A percentile compares a stretch with the other conserved stretches of the same genome.
phyloP scores from a whole-genome alignment of 35 echinoderm and acorn worm species.

The Anneissia japonica region DNA sequence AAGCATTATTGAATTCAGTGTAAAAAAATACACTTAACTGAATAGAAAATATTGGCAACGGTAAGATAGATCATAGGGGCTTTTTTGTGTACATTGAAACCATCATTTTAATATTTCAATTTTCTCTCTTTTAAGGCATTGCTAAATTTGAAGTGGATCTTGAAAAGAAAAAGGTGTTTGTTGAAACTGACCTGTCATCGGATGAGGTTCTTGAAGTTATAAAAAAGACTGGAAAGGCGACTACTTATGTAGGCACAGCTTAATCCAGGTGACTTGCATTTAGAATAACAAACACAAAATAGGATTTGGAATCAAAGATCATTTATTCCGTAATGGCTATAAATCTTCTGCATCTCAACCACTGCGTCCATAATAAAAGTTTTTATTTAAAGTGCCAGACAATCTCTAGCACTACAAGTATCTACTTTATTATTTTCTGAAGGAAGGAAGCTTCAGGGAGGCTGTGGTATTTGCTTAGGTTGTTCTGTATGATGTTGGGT shows the following conservation, averaged over 20 bases:
- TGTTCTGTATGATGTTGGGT: too few relatives aligned
- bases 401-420: too few relatives aligned
- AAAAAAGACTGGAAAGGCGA: slow-evolving; percentile 73
- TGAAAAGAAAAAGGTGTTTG: slow-evolving; percentile 24
- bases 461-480: too few relatives aligned
- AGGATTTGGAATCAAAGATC: too few relatives aligned
- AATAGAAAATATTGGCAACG: not conserved
- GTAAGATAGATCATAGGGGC: not conserved
- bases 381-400: too few relatives aligned
- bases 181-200: slow-evolving; percentile 27
- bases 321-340: too few relatives aligned
- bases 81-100: not conserved
- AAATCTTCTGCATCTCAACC: too few relatives aligned
- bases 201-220: slow-evolving; percentile 44
- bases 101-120: not conserved
- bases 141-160: slow-evolving; percentile 35
- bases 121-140: slow-evolving; percentile 24
- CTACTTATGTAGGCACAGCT: slow-evolving; percentile 27
- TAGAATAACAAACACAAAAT: too few relatives aligned
- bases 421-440: too few relatives aligned
- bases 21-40: not conserved
- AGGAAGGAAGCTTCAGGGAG: too few relatives aligned
- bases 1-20: too few relatives aligned
- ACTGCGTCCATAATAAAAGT: too few relatives aligned
- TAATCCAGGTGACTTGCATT: slow-evolving; percentile 3